A percentile compares a stretch with the other conserved stretches of the same genome.
phyloP scores from a whole-genome alignment of 2,113 vertebrate genomes.

The Crotophaga sulcirostris region DNA sequence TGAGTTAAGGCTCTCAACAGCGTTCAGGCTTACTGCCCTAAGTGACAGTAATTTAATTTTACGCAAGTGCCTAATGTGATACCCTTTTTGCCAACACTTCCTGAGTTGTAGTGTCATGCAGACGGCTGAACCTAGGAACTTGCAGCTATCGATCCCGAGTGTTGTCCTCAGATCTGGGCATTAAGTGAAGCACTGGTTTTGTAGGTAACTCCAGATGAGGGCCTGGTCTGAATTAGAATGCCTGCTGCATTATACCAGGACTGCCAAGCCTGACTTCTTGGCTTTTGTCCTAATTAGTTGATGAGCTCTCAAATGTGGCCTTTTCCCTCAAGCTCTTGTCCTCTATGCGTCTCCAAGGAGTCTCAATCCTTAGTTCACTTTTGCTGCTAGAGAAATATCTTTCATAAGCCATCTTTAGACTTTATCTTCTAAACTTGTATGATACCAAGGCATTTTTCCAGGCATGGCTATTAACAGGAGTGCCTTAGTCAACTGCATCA shows the following conservation, averaged over 20 bases:
- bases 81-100: neutral
- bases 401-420: neutral
- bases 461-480: neutral
- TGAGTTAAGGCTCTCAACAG: constrained; percentile 28
- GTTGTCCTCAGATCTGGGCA: neutral
- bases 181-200: neutral
- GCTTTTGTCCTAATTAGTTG: constrained; percentile 3
- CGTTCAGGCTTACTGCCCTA: constrained; percentile 1
- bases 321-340: constrained; percentile 29
- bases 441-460: neutral
- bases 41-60: constrained; percentile 48
- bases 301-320: constrained; percentile 23
- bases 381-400: neutral
- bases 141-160: neutral
- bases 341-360: neutral
- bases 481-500: neutral
- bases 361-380: neutral
- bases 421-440: neutral
- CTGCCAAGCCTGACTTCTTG: neutral
- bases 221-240: neutral
- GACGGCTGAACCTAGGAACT: neutral
- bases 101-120: neutral
- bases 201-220: neutral
- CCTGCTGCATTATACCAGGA: neutral
- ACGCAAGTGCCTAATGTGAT: neutral